Evolutionary conservation across 2,797 vertebrate species (phyloP), one percentile per base, ranked within the genome.

Genomic region (Gymnoscopelus braueri): DNA sequence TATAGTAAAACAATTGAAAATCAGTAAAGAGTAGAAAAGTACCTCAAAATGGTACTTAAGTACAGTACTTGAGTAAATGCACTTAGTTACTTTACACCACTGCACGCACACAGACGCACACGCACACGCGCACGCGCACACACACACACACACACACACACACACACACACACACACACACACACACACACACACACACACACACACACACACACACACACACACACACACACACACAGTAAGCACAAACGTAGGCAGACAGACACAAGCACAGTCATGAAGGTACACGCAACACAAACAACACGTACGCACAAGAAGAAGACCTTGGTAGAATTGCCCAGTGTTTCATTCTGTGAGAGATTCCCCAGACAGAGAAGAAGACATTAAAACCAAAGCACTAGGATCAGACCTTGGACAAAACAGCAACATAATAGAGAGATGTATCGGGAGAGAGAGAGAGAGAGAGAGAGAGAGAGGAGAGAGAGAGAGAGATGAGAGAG

Each of bases 391-490:
- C 81, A 83, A 13, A 85, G 85, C 83, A 72, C 70, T 72, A 78
- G 82, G 84, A 88, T 91, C 82, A 89, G 84, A 88, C 84, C 85
- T 70, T 48, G 78, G 84, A 84, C 84, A 82, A 85, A 72, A 81
- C 69, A 63, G 65, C 70, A 76, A 80, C 83, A 87, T 77, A 72
- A 54, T 48, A 49, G 14, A 57, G 24, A 67, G 44, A 50, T 8
- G n/a, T 7, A n/a, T 8, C 74, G 80, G 72, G 77, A 77, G 65
- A 75, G 74, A 75, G 35, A 13, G 5, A 24, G 35, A 65, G 52
- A 44, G 52, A 70, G 73, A 59, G 77, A 81, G 63, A 67, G 69
- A 77, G 77, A 71, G 14, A 82, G 84, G 68, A 51, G 49, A 51
- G 49, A 51, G 49, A 51, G 49, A 8, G 39, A 51, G 50, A 51